These are phyloP conservation scores for Darwinula stevensoni DNA, from an alignment of 2,888 invertebrate genomes.

Conservation along the genomic window DNA sequence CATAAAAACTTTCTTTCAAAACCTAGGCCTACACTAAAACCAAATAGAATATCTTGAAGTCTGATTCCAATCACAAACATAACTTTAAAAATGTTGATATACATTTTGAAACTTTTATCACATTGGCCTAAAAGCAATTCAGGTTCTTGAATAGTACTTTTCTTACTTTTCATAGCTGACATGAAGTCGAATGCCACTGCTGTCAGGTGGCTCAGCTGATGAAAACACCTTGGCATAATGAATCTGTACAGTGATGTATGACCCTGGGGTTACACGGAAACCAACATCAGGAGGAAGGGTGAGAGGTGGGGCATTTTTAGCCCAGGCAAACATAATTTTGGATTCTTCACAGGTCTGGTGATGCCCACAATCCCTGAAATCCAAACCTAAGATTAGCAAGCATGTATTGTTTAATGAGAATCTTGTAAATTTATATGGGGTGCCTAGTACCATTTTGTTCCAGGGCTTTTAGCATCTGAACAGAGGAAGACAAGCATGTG, in stretches of 20 bases:
- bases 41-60: no score
- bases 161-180: constrained; percentile 10
- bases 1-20: not conserved
- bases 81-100: no score
- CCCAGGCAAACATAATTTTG: constrained; percentile 27
- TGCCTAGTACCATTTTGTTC: no score
- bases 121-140: no score
- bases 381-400: no score
- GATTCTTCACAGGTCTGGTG: constrained; percentile 15
- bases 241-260: constrained; percentile 21
- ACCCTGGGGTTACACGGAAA: constrained; percentile 20
- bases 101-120: no score
- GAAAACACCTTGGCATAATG: constrained; percentile 19
- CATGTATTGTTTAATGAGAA: no score
- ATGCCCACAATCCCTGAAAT: constrained; percentile 21
- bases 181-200: constrained; percentile 10
- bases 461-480: no score
- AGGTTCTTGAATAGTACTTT: no score
- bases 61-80: not conserved
- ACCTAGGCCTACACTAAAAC: no score
- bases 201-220: constrained; percentile 4
- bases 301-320: constrained; percentile 25
- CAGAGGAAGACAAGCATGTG: not conserved
- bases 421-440: no score
- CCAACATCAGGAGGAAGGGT: constrained; percentile 23